Conservation (phyloP, 2,888 invertebrate species). For the Spicauda simplicius region DNA sequence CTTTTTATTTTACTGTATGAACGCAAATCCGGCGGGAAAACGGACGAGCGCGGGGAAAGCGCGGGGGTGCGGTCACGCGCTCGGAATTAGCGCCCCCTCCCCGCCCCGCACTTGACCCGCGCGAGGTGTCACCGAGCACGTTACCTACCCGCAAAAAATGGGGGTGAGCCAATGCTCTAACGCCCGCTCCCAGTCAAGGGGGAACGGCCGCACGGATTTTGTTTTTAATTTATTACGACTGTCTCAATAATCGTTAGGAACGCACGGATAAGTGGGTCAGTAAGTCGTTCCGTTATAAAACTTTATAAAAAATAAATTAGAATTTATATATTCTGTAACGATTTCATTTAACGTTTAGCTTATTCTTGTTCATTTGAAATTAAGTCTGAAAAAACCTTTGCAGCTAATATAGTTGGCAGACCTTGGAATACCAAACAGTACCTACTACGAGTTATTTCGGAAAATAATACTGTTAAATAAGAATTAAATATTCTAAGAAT, state of each 20-base stretch:
- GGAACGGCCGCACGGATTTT: constrained; percentile 62
- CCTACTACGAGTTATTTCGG: too few species aligned
- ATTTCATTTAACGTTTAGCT: too few species aligned
- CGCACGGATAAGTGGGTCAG: constrained; percentile 33
- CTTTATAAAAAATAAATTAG: not conserved
- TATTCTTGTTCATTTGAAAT: too few species aligned
- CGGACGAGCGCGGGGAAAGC: constrained; percentile 48
- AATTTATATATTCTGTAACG: too few species aligned
- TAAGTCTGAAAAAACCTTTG: too few species aligned
- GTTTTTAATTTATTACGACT: constrained; percentile 73
- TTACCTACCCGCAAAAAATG: constrained; percentile 76
- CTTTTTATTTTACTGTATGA: constrained; percentile 82
- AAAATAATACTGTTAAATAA: too few species aligned
- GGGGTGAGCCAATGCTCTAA: constrained; percentile 49
- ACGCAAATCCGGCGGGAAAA: constrained; percentile 83
- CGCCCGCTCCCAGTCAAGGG: constrained; percentile 43
- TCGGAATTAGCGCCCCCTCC: constrained; percentile 69
- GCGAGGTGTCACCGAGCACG: constrained; percentile 78
- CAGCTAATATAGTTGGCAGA: too few species aligned
- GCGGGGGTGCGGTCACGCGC: constrained; percentile 73
- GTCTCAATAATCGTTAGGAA: constrained; percentile 56
- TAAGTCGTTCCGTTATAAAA: constrained; percentile 23
- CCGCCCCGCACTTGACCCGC: constrained; percentile 50
- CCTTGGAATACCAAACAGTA: too few species aligned
- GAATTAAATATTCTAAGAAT: too few species aligned